A percentile compares a stretch with the other conserved stretches of the same genome.
Evolutionary conservation across 2,888 invertebrate species (phyloP).

Genomic region (Helicoverpa assulta): DNA sequence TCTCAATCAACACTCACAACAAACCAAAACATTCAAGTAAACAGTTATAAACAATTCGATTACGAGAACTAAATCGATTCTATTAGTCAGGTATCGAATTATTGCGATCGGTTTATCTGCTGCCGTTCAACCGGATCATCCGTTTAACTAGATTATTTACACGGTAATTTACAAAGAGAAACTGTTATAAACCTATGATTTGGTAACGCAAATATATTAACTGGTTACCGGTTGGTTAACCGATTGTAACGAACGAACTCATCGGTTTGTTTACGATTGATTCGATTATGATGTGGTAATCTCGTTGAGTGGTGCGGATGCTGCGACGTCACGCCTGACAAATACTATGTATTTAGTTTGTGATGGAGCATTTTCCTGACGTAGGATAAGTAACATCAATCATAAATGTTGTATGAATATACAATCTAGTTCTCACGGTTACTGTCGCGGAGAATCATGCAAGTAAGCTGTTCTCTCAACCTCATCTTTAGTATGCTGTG

Average conservation of each 20-base stretch:
- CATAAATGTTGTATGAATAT: not conserved
- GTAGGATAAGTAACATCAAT: constrained; percentile 8
- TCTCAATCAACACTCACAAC: not conserved
- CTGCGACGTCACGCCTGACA: constrained; percentile 7
- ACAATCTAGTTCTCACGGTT: too few relatives aligned
- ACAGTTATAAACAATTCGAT: constrained; percentile 42
- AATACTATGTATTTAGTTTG: constrained; percentile 13
- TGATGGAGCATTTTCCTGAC: constrained; percentile 20
- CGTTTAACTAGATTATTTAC: constrained; percentile 55
- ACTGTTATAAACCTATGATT: constrained; percentile 47
- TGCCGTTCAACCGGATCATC: constrained; percentile 50
- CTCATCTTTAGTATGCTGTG: too few relatives aligned
- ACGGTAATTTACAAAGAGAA: constrained; percentile 61
- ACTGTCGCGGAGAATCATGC: too few relatives aligned
- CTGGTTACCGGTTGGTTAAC: constrained; percentile 34
- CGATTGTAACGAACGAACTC: constrained; percentile 16
- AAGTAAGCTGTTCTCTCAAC: too few relatives aligned
- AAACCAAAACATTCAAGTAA: constrained; percentile 27
- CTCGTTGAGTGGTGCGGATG: constrained; percentile 27
- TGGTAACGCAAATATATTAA: constrained; percentile 37
- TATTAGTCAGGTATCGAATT: constrained; percentile 59
- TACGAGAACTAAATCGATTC: constrained; percentile 49
- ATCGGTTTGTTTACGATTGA: constrained; percentile 29
- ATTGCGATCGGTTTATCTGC: constrained; percentile 40
- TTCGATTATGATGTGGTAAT: constrained; percentile 50